Conservation (phyloP, 2,888 invertebrate genomes). For the Cephus runcator region DNA sequence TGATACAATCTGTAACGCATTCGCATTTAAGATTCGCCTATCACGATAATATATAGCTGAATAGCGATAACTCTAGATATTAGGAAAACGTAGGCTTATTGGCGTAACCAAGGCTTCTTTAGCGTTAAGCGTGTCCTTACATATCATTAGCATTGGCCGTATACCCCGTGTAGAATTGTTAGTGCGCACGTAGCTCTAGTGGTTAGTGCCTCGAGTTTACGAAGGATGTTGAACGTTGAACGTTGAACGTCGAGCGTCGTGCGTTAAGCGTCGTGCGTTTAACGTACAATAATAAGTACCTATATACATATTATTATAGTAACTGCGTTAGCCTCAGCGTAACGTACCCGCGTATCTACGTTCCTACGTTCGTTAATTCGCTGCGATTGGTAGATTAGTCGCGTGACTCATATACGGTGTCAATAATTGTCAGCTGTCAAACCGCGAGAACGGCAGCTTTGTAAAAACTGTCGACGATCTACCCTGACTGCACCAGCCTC, state of each 20-base stretch:
- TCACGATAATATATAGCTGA: too few relatives aligned
- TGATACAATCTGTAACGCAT: too few relatives aligned
- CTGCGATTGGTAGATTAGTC: not conserved
- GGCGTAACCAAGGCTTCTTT: constrained; percentile 11
- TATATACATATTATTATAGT: not conserved
- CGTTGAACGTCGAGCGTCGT: too few relatives aligned
- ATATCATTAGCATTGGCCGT: constrained; percentile 17
- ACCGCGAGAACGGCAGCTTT: not conserved
- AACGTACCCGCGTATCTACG: not conserved
- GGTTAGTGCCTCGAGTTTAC: not conserved
- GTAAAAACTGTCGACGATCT: not conserved
- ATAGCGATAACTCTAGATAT: not conserved
- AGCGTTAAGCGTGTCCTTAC: constrained; percentile 17
- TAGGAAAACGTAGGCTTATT: not conserved
- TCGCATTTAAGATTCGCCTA: too few relatives aligned
- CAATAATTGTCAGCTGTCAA: not conserved
- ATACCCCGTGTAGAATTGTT: not conserved
- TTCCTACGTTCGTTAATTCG: not conserved
- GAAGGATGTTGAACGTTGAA: not conserved
- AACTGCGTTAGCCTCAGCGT: not conserved
- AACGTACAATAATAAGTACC: not conserved
- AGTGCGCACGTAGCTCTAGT: not conserved
- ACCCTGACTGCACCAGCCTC: not conserved
- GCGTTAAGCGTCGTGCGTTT: not conserved
- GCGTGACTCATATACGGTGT: not conserved